These are phyloP conservation scores for Gallinago nigripennis DNA, from an alignment of 2,797 vertebrate genomes.

Conservation along the genomic window DNA sequence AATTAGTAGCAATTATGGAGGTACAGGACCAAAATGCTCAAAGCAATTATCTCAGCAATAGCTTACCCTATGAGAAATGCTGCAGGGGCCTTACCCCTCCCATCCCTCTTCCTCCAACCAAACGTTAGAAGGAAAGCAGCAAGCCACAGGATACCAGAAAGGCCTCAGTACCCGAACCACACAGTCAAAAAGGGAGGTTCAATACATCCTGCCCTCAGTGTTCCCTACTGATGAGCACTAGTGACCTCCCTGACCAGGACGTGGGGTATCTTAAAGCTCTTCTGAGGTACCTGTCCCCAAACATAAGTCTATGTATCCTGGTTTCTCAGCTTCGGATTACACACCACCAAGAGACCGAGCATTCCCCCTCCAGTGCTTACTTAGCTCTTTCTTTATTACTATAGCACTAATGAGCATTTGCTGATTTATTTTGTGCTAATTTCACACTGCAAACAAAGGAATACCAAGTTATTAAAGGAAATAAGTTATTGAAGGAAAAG, in stretches of 20 bases:
- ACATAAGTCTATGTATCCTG: neutral
- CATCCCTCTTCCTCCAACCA: neutral
- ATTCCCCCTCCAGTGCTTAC: neutral
- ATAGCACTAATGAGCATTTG: neutral
- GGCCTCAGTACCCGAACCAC: accelerated
- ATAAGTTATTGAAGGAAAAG: neutral
- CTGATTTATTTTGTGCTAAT: neutral
- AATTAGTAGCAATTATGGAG: neutral
- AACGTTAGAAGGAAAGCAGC: neutral
- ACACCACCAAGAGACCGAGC: neutral
- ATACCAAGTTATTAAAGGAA: neutral
- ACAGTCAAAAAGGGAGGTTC: neutral
- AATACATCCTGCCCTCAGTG: neutral
- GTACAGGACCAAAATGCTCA: neutral
- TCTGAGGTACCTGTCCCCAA: neutral
- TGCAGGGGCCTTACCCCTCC: neutral
- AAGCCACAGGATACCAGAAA: neutral
- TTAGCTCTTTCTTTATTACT: neutral
- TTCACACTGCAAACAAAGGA: neutral
- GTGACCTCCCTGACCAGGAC: neutral
- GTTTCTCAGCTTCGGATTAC: neutral
- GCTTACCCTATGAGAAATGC: neutral
- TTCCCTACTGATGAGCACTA: neutral
- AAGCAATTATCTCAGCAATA: neutral
- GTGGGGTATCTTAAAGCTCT: accelerated